These are phyloP conservation scores for Drosophila niveifrons DNA, from an alignment of 2,888 invertebrate genomes.

Conservation along the genomic window DNA sequence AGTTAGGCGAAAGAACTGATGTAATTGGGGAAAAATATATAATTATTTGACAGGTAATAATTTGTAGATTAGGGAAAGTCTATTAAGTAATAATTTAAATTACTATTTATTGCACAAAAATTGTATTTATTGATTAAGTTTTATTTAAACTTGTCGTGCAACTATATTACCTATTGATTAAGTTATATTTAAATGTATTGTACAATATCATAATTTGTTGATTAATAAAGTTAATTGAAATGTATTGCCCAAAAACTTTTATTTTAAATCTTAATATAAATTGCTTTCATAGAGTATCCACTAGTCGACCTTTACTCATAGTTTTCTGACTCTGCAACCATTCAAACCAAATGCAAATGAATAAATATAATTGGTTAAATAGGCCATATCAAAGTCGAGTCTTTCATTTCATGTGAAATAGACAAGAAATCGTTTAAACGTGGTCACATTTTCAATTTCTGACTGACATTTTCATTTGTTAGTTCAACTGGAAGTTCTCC, in stretches of 20 bases:
- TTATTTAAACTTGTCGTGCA: not conserved
- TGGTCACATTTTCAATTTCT: conserved; percentile 47
- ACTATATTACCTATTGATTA: not conserved
- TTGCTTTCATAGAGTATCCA: not conserved
- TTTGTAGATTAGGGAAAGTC: no score
- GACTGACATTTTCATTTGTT: conserved; percentile 21
- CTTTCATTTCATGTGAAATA: conserved; percentile 14
- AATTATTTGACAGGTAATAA: no score
- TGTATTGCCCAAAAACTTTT: not conserved
- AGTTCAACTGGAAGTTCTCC: conserved; percentile 27
- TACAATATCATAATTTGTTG: not conserved
- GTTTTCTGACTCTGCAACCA: not conserved
- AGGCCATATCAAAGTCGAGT: conserved; percentile 11
- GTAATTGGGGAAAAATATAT: no score
- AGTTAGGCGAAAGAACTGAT: not conserved
- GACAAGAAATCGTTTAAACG: conserved; percentile 14
- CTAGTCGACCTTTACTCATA: not conserved
- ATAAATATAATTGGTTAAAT: conserved; percentile 17
- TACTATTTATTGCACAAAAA: not conserved
- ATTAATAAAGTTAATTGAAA: not conserved
- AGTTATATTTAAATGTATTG: not conserved
- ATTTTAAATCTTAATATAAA: not conserved
- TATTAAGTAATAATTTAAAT: not conserved
- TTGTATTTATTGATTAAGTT: no score
- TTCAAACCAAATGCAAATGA: conserved; percentile 10